These are phyloP conservation scores for Daboia siamensis DNA, from an alignment of 2,113 vertebrate genomes.

Conservation along the genomic window DNA sequence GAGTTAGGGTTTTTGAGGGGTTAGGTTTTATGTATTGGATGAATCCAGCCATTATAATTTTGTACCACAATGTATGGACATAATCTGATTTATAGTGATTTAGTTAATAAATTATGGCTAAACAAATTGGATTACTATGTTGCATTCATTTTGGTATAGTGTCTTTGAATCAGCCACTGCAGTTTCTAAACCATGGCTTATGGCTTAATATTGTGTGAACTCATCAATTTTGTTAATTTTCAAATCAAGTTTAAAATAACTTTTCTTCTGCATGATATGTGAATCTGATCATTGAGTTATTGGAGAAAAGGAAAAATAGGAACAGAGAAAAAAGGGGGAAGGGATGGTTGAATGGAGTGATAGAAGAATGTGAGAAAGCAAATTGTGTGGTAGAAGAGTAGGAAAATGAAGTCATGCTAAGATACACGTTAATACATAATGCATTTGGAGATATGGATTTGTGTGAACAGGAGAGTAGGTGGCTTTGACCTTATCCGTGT, in stretches of 20 bases:
- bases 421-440: background rate
- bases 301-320: background rate
- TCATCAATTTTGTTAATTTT: background rate
- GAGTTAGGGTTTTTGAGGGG: background rate
- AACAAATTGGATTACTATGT: background rate
- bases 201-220: background rate
- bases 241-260: background rate
- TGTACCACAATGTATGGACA: background rate
- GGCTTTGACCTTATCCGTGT: background rate
- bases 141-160: background rate
- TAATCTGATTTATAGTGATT: background rate
- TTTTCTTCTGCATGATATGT: background rate
- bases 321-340: background rate
- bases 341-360: background rate
- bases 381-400: background rate
- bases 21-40: background rate
- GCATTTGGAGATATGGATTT: background rate
- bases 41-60: background rate
- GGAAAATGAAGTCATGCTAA: background rate
- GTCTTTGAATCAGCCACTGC: background rate
- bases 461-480: background rate
- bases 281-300: background rate
- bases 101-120: background rate
- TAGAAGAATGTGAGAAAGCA: background rate
- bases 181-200: background rate